These are phyloP conservation scores for Strigamia maritima DNA, from an alignment of 2,888 invertebrate species.

Conservation along the genomic window DNA sequence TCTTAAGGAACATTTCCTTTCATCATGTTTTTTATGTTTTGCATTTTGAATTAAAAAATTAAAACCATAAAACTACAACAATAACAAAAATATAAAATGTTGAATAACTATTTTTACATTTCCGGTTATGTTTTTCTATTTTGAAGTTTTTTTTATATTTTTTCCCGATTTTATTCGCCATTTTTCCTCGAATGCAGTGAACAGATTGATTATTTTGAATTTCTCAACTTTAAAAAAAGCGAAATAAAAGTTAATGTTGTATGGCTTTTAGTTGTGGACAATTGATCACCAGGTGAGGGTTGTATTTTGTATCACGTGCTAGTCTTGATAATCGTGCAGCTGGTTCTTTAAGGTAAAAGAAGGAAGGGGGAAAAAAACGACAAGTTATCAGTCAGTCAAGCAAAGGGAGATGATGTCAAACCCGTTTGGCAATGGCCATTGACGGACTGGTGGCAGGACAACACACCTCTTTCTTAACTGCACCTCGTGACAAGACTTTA, in stretches of 20 bases:
- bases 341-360: neutral
- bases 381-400: constrained; percentile 23
- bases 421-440: constrained; percentile 19
- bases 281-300: constrained; percentile 11
- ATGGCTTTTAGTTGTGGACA: constrained; percentile 10
- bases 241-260: neutral
- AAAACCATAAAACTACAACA: no score
- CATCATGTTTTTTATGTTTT: no score
- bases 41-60: no score
- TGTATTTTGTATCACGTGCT: neutral
- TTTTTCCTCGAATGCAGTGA: neutral
- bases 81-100: neutral
- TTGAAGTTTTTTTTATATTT: no score
- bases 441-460: constrained; percentile 16
- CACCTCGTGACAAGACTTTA: constrained; percentile 16
- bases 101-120: neutral
- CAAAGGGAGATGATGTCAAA: constrained; percentile 23
- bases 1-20: neutral
- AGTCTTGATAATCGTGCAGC: constrained; percentile 9
- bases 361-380: neutral
- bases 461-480: constrained; percentile 23
- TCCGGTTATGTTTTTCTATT: neutral
- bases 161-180: no score
- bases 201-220: neutral
- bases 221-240: neutral